phyloP scores from a whole-genome alignment of 2,113 vertebrate genomes.

The Dicrurus megarhynchus region DNA sequence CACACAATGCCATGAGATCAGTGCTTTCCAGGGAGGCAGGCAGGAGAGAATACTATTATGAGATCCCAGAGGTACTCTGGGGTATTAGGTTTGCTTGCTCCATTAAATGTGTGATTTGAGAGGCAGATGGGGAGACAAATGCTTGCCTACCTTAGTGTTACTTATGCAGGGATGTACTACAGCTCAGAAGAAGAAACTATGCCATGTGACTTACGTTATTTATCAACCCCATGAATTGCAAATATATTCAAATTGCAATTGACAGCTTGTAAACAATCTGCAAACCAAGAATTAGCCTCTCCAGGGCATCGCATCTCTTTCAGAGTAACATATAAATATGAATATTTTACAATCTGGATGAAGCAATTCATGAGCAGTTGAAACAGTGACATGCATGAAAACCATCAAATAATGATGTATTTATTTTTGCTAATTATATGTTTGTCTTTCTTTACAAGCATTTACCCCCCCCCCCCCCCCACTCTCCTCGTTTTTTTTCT shows the following conservation, averaged over 20 bases:
- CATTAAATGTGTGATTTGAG: constrained; percentile 45
- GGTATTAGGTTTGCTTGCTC: constrained; percentile 13
- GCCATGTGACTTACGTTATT: constrained; percentile 24
- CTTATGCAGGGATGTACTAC: neutral
- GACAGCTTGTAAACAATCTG: constrained; percentile 65
- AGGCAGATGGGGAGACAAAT: constrained; percentile 50
- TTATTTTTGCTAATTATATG: constrained; percentile 49
- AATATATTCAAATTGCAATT: constrained; percentile 62
- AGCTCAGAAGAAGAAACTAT: neutral
- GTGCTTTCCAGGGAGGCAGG: neutral
- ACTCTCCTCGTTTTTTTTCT: no score
- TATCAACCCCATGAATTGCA: constrained; percentile 49
- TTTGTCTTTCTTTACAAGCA: constrained; percentile 28
- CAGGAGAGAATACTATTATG: neutral
- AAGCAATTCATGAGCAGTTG: neutral
- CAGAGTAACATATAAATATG: constrained; percentile 43
- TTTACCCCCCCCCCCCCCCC: no score
- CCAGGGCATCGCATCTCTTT: constrained; percentile 17
- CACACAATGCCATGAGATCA: neutral
- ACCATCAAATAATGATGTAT: constrained; percentile 14
- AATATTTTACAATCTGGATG: constrained; percentile 56
- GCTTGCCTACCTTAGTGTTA: constrained; percentile 12
- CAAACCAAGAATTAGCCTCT: constrained; percentile 64
- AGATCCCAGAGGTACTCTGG: neutral
- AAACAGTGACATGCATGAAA: constrained; percentile 30